A percentile compares a stretch with the other conserved stretches of the same genome.
phyloP scores from a whole-genome alignment of 1,140 invertebrate genomes.

The Ctenoplectra terminalis region DNA sequence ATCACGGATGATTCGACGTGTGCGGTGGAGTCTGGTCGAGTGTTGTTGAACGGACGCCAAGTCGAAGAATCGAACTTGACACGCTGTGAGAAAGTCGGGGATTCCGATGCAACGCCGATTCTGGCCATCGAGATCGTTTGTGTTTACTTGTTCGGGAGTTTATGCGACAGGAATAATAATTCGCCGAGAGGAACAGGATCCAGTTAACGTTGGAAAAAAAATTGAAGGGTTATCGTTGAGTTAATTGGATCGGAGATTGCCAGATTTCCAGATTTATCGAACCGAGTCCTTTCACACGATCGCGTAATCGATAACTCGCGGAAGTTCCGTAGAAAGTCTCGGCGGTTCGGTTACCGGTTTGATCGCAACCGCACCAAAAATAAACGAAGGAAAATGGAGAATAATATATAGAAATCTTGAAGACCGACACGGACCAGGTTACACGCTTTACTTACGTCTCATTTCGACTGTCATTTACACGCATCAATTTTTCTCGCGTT shows the following conservation, averaged over 20 bases:
- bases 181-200: too few relatives aligned
- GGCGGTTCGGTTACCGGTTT: slow-evolving; percentile 33
- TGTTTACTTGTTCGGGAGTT: background rate
- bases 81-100: background rate
- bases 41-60: background rate
- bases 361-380: too few relatives aligned
- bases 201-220: background rate
- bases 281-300: slow-evolving; percentile 24
- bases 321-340: slow-evolving; percentile 77
- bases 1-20: background rate
- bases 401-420: background rate
- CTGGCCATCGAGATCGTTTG: background rate
- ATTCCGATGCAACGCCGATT: background rate
- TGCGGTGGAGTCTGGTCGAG: background rate
- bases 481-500: too few relatives aligned
- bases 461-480: too few relatives aligned
- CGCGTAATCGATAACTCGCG: slow-evolving; percentile 68
- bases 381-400: background rate
- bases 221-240: background rate
- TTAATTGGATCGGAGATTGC: background rate
- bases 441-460: too few relatives aligned
- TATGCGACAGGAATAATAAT: too few relatives aligned
- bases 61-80: background rate
- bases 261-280: background rate
- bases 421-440: too few relatives aligned